A percentile compares a stretch with the other conserved stretches of the same genome.
Conservation (phyloP, 2,797 vertebrate genomes). For the Cottoperca gobio region DNA sequence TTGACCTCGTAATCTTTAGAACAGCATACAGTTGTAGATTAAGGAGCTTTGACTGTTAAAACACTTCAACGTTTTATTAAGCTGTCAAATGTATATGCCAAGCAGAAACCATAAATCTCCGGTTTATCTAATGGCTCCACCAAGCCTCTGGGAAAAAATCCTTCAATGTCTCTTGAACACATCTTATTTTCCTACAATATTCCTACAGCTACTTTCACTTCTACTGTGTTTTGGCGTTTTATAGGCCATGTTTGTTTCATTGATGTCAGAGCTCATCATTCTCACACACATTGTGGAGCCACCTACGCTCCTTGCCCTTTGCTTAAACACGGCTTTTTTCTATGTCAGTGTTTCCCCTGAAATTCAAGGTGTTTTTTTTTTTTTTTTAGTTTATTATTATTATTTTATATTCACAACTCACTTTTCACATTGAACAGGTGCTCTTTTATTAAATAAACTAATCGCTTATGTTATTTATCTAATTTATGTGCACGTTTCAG, state of each 20-base stretch:
- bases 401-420: too few relatives aligned
- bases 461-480: too few relatives aligned
- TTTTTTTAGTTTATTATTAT: too few relatives aligned
- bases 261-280: slow-evolving; percentile 5
- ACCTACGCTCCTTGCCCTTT: not conserved
- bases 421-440: too few relatives aligned
- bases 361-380: too few relatives aligned
- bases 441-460: too few relatives aligned
- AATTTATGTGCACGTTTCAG: too few relatives aligned
- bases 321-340: not conserved
- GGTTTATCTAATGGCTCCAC: not conserved
- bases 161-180: not conserved
- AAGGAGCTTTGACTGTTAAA: not conserved
- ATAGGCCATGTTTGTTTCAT: not conserved
- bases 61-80: not conserved
- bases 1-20: slow-evolving; percentile 14
- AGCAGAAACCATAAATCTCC: not conserved
- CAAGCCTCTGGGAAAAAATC: not conserved
- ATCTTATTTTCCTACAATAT: not conserved
- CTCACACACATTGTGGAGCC: not conserved
- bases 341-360: too few relatives aligned
- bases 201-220: not conserved
- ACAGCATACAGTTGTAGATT: not conserved
- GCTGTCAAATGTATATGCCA: not conserved
- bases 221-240: not conserved